Evolutionary conservation across 2,113 vertebrate genomes (phyloP), one percentile per base, ranked within the genome.

Genomic region (Hystrix cristata): DNA sequence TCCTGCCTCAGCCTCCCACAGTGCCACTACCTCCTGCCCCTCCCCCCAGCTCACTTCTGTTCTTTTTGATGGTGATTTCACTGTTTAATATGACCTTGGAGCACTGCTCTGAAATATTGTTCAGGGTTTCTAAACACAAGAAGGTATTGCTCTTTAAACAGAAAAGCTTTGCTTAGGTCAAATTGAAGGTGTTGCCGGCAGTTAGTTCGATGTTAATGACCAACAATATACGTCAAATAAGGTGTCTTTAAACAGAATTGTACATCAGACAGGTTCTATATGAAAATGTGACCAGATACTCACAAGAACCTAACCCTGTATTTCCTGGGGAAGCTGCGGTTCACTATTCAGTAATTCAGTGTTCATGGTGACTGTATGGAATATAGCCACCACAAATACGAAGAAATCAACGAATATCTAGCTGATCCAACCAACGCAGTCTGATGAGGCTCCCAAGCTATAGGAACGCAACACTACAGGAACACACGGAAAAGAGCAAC

Each of bases 381-480:
- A 80, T 71, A 55, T 0, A 72, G 74, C 53, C 55, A 46, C 23
- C n/a, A 21, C 23, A 19, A 71, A 76, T 65, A 79, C 53, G 55
- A 65, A 43, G 74, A 93, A 48, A 76, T 3, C 11, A 27, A 57
- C n/a, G 53, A 1, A 1, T 31, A 21, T 34, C 5, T n/a, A 23
- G 38, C 9, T 7, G 12, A 59, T n/a, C 25, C 31, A 14, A n/a
- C 57, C 57, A 59, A 18, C 34, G 48, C 34, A 67, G 29, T 9
- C 19, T 84, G 46, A 27, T 14, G 23, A 55, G 25, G 15, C 16
- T 14, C 43, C 1, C 1, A 23, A 34, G 21, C 1, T 11, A 19
- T 53, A 25, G 34, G 60, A 38, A 8, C 16, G 14, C 2, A 46
- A n/a, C 3, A 10, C 25, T 43, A 7, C 0, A 0, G 46, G 43